Conservation (phyloP, 2,113 vertebrate species). For the Panthera leo region DNA sequence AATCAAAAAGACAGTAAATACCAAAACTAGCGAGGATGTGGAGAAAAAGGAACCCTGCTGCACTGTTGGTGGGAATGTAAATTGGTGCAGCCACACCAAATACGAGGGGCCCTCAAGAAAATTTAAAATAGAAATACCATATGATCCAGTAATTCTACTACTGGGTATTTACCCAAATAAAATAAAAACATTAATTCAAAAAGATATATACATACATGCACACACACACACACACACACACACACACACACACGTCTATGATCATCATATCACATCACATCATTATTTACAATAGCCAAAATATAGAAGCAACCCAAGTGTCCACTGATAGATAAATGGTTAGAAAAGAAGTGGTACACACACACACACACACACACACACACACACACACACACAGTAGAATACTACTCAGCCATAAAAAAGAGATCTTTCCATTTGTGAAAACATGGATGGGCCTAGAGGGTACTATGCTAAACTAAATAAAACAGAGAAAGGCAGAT, state of each 20-base stretch:
- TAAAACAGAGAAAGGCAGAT: not conserved
- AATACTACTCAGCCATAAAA: not conserved
- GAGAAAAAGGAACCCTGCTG: not conserved
- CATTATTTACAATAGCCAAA: not conserved
- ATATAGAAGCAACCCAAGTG: not conserved
- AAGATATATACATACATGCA: not conserved
- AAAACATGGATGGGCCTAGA: not conserved
- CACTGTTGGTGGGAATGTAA: not conserved
- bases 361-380: not conserved
- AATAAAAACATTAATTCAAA: not conserved
- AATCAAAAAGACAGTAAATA: not conserved
- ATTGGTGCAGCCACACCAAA: not conserved
- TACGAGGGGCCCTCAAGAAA: not conserved
- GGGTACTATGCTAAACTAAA: not conserved
- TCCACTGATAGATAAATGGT: not conserved
- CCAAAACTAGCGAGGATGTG: not conserved
- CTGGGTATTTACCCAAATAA: not conserved
- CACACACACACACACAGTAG: not conserved
- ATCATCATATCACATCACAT: too few relatives aligned
- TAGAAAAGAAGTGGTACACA: not conserved
- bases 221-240: too few relatives aligned
- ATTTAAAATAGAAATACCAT: not conserved
- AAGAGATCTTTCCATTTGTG: not conserved
- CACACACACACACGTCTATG: too few relatives aligned
- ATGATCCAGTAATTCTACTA: not conserved